Conservation (phyloP, 1,140 invertebrate species). For the Drosophila lowei region DNA sequence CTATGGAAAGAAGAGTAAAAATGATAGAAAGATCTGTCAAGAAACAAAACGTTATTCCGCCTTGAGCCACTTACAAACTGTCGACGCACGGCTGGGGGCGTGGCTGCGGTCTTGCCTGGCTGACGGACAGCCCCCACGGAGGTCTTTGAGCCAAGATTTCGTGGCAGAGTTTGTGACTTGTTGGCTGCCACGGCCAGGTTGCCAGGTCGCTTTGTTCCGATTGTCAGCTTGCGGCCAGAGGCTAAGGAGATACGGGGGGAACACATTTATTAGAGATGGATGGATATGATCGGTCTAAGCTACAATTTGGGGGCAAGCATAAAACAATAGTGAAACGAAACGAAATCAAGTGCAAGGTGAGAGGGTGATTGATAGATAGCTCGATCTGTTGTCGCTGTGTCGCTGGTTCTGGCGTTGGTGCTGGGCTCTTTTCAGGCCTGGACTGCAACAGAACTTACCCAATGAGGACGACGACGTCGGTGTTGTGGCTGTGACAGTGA, state of each 20-base stretch:
- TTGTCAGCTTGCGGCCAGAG: conserved; percentile 87
- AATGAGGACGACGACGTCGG: too few species aligned
- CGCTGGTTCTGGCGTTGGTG: conserved; percentile 26
- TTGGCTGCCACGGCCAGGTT: conserved; percentile 86
- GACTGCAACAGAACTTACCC: too few species aligned
- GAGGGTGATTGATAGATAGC: conserved; percentile 16
- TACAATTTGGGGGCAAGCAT: conserved; percentile 36
- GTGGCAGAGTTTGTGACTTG: conserved; percentile 92
- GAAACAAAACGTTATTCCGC: not conserved
- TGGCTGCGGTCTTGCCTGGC: conserved; percentile 89
- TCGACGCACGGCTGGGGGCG: conserved; percentile 91
- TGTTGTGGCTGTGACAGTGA: conserved; percentile 5
- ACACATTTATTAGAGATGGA: too few species aligned
- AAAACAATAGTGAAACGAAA: conserved; percentile 47
- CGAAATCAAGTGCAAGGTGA: conserved; percentile 17
- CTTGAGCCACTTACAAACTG: conserved; percentile 87
- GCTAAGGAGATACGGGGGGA: conserved; percentile 81
- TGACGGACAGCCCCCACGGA: conserved; percentile 83
- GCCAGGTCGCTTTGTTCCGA: conserved; percentile 87
- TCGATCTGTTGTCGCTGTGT: conserved; percentile 27
- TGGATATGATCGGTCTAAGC: not conserved
- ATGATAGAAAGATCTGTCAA: not conserved
- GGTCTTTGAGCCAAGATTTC: conserved; percentile 90
- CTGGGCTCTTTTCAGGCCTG: conserved; percentile 1
- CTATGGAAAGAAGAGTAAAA: conserved; percentile 43